Evolutionary conservation across 2,797 vertebrate species (phyloP).

Genomic region (Eutrigla gurnardus): DNA sequence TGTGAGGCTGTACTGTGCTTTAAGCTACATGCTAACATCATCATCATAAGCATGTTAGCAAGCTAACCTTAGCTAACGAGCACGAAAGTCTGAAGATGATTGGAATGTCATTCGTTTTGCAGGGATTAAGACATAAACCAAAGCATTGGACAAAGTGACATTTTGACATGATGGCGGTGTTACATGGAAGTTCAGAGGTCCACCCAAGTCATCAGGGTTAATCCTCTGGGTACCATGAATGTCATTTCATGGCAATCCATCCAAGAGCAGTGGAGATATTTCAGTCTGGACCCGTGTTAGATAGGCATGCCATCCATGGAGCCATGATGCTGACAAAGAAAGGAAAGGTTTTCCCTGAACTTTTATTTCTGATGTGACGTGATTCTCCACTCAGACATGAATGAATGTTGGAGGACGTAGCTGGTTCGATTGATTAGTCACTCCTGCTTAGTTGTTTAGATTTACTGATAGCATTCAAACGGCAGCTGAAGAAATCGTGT

Average conservation of each 20-base stretch:
- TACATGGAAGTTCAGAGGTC: too few species aligned
- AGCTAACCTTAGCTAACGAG: not conserved
- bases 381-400: not conserved
- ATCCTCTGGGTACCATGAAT: not conserved
- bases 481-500: conserved; percentile 21
- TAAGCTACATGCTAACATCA: not conserved
- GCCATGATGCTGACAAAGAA: not conserved
- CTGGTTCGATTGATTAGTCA: conserved; percentile 9
- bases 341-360: not conserved
- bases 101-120: conserved; percentile 1
- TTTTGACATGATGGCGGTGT: not conserved
- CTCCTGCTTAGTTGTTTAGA: conserved; percentile 35
- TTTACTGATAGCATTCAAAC: conserved; percentile 22
- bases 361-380: not conserved
- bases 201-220: not conserved
- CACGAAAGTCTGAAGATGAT: not conserved
- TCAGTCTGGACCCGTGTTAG: not conserved
- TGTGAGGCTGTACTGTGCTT: not conserved
- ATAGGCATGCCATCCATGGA: too few species aligned
- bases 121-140: not conserved
- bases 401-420: not conserved
- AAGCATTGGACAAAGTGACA: not conserved
- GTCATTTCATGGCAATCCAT: not conserved
- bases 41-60: not conserved
- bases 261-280: not conserved